Conservation (phyloP, 2,113 vertebrate genomes). For the Microcebus tavaratra region DNA sequence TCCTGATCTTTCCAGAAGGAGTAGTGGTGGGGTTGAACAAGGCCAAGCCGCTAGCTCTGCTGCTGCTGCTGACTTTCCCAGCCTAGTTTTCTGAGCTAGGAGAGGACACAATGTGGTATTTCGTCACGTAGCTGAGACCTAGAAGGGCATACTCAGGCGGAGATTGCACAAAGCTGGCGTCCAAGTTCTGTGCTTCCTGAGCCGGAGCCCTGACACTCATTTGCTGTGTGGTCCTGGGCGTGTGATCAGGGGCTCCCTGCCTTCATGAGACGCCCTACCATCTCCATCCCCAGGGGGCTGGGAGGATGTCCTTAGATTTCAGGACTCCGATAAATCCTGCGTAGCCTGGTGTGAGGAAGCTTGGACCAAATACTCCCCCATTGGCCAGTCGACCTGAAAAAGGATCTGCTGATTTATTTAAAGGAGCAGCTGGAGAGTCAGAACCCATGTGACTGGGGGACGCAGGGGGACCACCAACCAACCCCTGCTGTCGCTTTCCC, state of each 20-base stretch:
- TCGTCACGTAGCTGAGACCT: conserved; percentile 38
- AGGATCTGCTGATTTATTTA: conserved; percentile 58
- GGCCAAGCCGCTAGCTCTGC: background rate
- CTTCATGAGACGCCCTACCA: conserved; percentile 15
- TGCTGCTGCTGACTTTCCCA: conserved; percentile 41
- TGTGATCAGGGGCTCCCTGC: conserved; percentile 17
- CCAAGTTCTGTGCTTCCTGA: background rate
- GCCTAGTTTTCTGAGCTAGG: conserved; percentile 35
- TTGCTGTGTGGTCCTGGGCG: conserved; percentile 62
- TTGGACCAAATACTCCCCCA: conserved; percentile 50
- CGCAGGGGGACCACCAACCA: background rate
- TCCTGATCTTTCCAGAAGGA: conserved; percentile 40
- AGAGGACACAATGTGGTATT: background rate
- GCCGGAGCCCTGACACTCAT: background rate
- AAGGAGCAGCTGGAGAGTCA: conserved; percentile 54
- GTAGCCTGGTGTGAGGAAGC: conserved; percentile 62
- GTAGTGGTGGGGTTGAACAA: background rate
- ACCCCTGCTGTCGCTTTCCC: background rate
- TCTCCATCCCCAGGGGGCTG: conserved; percentile 52
- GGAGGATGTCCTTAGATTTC: conserved; percentile 69
- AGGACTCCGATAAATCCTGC: conserved; percentile 62
- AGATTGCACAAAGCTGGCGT: background rate
- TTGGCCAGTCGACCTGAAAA: conserved; percentile 42
- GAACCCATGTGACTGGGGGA: conserved; percentile 11
- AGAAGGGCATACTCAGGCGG: background rate